Evolutionary conservation across 2,888 invertebrate species (phyloP), one percentile per base, ranked within the genome.

Genomic region (Theretra japonica): DNA sequence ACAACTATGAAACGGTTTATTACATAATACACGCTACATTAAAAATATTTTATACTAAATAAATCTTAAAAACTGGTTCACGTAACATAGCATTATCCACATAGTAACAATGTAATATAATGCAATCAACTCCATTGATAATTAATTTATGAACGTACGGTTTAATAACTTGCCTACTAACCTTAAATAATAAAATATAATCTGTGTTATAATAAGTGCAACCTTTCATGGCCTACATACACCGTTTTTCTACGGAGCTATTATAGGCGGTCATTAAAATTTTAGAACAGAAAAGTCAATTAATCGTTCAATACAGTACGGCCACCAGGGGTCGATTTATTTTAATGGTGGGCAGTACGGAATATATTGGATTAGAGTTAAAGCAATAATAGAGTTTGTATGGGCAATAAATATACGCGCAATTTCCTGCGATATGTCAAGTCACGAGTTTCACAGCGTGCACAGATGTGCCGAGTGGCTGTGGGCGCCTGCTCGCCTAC

Each of bases 381-480:
- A 53, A 53, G n/a, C 28, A 28, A 28, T 11, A 68, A 72, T 73
- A 72, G 72, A 80, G 77, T 73, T 77, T 77, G 75, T 75, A 79
- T 73, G 75, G 75, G 72, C 70, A 23, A 50, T 48, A 82, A 59
- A 59, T 59, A 28, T 80, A 75, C 80, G 82, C 83, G 83, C 80
- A 84, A 77, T 86, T 80, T 78, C 79, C 77, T 75, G 72, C 19
- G 25, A 25, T 53, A 28, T 19, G 68, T 57, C 71, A 73, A 79
- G 85, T 85, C 86, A 86, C 82, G 78, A 75, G 78, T 72, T 73
- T 50, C 71, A 69, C 71, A 69, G 62, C 79, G 76, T 77, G 79
- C 78, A 50, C 25, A 23, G 48, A 53, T 53, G 53, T 53, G 7
- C 53, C 17, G n/a, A 53, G 53, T n/a, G 53, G 17, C 53, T 53